phyloP scores from a whole-genome alignment of 2,888 invertebrate species.

The Pocota personata region DNA sequence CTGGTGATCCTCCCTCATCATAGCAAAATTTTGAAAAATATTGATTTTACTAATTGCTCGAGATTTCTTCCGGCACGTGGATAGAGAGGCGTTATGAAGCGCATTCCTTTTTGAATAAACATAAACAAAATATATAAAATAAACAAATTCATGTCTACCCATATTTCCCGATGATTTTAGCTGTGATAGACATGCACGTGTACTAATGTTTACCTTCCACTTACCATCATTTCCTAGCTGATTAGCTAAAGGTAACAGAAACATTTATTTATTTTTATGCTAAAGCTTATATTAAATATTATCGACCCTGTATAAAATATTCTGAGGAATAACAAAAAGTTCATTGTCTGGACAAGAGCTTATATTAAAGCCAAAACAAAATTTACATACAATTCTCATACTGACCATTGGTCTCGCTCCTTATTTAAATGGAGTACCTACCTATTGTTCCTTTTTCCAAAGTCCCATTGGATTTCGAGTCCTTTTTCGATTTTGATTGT shows the following conservation, averaged over 20 bases:
- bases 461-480: not conserved
- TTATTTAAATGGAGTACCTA: conserved; percentile 6
- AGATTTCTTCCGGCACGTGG: too few relatives aligned
- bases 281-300: not conserved
- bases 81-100: too few relatives aligned
- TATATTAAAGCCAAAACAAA: not conserved
- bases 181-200: not conserved
- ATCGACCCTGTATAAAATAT: not conserved
- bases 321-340: not conserved
- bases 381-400: conserved; percentile 31
- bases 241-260: not conserved
- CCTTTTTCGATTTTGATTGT: conserved; percentile 33
- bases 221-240: not conserved
- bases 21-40: too few relatives aligned
- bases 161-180: not conserved
- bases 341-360: not conserved
- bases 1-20: too few relatives aligned
- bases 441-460: not conserved
- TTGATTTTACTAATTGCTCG: too few relatives aligned
- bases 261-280: not conserved
- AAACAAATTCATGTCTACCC: too few relatives aligned
- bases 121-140: too few relatives aligned
- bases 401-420: conserved; percentile 9
- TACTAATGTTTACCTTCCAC: not conserved
- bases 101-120: too few relatives aligned